Evolutionary conservation across 2,888 invertebrate genomes (phyloP).

Genomic region (Melieria crassipennis): DNA sequence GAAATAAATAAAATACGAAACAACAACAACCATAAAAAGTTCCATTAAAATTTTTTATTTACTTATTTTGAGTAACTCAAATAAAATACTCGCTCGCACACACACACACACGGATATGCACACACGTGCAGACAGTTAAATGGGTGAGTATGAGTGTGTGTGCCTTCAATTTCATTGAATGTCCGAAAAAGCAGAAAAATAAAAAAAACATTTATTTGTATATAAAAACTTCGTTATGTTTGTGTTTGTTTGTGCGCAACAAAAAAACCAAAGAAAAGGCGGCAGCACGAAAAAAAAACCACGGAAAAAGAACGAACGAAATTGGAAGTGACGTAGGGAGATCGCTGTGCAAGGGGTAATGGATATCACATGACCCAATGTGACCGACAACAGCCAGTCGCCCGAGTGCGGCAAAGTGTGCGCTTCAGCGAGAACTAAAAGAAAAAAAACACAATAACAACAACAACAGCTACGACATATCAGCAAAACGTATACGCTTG

Average conservation of each 20-base stretch:
- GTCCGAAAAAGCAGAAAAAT: too few species aligned
- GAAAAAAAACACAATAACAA: conserved; percentile 18
- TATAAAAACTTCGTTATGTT: too few species aligned
- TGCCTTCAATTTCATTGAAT: too few species aligned
- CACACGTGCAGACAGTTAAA: background rate
- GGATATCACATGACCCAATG: conserved; percentile 21
- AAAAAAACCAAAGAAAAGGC: too few species aligned
- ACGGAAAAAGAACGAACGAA: too few species aligned
- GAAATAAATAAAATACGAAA: background rate
- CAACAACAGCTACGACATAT: conserved; percentile 1
- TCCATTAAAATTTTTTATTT: too few species aligned
- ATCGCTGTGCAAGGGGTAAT: background rate
- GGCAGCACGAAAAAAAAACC: too few species aligned
- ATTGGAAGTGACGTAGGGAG: too few species aligned
- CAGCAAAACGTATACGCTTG: background rate
- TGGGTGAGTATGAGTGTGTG: too few species aligned
- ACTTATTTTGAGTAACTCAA: too few species aligned
- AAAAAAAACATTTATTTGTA: too few species aligned
- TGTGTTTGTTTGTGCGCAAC: too few species aligned
- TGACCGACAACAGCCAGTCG: conserved; percentile 11
- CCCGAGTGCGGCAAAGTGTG: background rate
- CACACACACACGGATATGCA: background rate
- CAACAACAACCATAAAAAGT: background rate
- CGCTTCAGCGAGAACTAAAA: background rate
- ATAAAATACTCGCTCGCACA: background rate